Conservation (phyloP, 2,797 vertebrate genomes). For the Manis javanica region DNA sequence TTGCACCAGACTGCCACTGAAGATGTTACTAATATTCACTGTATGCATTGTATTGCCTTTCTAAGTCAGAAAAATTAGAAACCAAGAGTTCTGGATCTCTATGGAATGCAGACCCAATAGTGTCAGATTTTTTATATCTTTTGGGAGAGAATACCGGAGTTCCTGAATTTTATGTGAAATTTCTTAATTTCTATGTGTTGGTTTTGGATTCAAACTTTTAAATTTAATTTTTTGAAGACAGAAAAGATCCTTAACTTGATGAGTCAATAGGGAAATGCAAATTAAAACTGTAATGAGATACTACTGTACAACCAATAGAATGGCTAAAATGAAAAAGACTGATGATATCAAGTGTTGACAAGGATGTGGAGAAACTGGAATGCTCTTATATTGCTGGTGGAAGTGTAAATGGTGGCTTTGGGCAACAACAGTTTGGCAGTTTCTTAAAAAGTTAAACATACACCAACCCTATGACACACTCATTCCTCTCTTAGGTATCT, state of each 20-base stretch:
- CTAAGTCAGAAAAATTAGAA: neutral
- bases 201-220: neutral
- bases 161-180: neutral
- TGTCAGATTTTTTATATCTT: neutral
- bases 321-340: neutral
- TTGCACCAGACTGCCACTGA: no score
- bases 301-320: rapidly evolving
- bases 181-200: neutral
- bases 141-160: neutral
- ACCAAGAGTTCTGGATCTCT: neutral
- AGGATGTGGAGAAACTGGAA: neutral
- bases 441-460: neutral
- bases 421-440: neutral
- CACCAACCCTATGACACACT: neutral
- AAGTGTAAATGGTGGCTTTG: neutral
- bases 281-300: neutral
- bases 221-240: neutral
- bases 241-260: neutral
- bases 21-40: rapidly evolving
- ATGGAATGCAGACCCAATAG: neutral
- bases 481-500: rapidly evolving
- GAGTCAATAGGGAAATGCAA: neutral
- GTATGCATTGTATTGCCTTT: rapidly evolving
- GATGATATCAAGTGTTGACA: neutral
- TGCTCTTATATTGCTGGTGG: neutral